phyloP scores from a whole-genome alignment of 2,113 vertebrate species.

The Riparia riparia region DNA sequence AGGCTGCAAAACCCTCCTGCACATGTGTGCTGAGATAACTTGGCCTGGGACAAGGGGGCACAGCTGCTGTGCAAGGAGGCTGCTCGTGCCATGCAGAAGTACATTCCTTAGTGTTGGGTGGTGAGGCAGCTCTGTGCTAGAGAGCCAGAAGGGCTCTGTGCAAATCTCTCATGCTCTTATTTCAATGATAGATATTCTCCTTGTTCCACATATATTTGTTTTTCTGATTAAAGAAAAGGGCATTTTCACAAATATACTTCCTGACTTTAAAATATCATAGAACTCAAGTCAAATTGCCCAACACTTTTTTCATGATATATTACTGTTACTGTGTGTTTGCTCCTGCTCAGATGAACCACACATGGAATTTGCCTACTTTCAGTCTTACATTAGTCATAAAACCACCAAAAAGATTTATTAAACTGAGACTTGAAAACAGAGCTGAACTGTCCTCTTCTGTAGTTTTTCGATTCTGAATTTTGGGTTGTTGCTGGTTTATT shows the following conservation, averaged over 20 bases:
- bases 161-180: background rate
- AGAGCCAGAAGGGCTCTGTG: background rate
- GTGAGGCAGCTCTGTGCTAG: background rate
- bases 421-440: background rate
- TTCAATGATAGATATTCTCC: background rate
- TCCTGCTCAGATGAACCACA: conserved; percentile 1
- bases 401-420: conserved; percentile 30
- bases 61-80: background rate
- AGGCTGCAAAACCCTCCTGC: background rate
- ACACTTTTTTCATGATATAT: background rate
- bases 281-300: background rate
- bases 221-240: background rate
- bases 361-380: conserved; percentile 38
- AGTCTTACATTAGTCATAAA: conserved; percentile 29
- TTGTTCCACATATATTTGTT: background rate
- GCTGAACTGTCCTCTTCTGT: background rate
- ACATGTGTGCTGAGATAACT: background rate
- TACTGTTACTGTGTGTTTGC: background rate
- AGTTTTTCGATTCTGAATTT: background rate
- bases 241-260: background rate
- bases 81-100: background rate
- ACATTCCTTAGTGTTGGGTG: background rate
- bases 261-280: background rate
- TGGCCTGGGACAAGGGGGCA: background rate
- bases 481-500: background rate